phyloP scores from a whole-genome alignment of 2,888 invertebrate genomes.

The Didymodactylos carnosus region DNA sequence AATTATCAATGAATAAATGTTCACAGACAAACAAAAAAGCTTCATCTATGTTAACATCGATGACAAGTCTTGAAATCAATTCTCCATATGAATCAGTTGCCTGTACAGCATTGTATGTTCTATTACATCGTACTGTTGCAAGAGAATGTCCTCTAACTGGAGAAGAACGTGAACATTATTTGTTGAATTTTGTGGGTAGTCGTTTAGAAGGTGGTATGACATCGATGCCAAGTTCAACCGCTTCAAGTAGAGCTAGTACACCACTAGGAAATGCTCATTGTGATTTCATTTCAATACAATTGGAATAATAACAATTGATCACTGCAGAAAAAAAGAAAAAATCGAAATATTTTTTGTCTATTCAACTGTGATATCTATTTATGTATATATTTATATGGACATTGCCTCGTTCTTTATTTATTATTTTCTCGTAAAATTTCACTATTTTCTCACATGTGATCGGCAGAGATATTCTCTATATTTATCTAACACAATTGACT shows the following conservation, averaged over 20 bases:
- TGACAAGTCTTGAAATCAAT: background rate
- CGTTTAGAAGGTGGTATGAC: background rate
- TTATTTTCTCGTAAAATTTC: too few relatives aligned
- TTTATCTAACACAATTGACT: too few relatives aligned
- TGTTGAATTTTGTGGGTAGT: background rate
- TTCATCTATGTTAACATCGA: background rate
- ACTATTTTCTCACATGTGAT: too few relatives aligned
- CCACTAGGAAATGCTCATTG: background rate
- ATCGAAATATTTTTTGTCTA: too few relatives aligned
- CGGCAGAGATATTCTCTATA: too few relatives aligned
- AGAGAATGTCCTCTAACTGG: slow-evolving; percentile 28
- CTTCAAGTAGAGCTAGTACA: background rate
- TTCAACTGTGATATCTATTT: too few relatives aligned
- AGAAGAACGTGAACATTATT: slow-evolving; percentile 19
- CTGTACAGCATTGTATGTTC: slow-evolving; percentile 30
- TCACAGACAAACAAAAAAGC: background rate
- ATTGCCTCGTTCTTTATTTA: too few relatives aligned
- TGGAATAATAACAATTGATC: background rate
- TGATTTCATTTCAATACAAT: background rate
- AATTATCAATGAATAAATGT: slow-evolving; percentile 9
- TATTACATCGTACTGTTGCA: slow-evolving; percentile 29
- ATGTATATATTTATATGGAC: too few relatives aligned
- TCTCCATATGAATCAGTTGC: slow-evolving; percentile 24
- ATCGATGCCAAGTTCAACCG: background rate
- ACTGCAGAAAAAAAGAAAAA: too few relatives aligned